Evolutionary conservation across 2,113 vertebrate species (phyloP).

Genomic region (Proteles cristata): DNA sequence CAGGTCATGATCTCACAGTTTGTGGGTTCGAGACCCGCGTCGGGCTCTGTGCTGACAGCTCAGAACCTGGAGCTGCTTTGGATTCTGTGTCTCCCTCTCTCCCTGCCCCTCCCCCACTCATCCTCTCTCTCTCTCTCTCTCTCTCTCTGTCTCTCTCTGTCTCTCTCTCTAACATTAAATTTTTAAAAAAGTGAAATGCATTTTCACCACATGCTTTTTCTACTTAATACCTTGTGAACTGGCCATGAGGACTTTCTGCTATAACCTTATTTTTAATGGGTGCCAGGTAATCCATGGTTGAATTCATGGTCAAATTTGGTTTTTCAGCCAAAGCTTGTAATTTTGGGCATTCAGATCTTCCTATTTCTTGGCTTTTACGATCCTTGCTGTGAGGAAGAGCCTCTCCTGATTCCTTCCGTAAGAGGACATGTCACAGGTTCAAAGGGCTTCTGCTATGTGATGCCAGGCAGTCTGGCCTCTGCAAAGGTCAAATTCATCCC

Average conservation of each 20-base stretch:
- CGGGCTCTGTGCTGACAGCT: too few relatives aligned
- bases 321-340: background rate
- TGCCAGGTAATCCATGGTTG: background rate
- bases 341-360: background rate
- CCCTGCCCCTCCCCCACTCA: too few relatives aligned
- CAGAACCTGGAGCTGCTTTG: too few relatives aligned
- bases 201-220: background rate
- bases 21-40: too few relatives aligned
- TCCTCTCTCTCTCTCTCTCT: too few relatives aligned
- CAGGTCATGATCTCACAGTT: too few relatives aligned
- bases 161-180: too few relatives aligned
- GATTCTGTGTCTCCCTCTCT: too few relatives aligned
- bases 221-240: background rate
- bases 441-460: background rate
- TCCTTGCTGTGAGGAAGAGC: background rate
- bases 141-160: too few relatives aligned
- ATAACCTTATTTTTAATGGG: background rate
- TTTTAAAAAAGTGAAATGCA: background rate
- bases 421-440: too few relatives aligned
- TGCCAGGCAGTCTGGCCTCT: background rate
- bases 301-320: background rate
- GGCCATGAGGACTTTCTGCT: background rate
- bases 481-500: background rate
- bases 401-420: background rate
- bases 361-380: background rate